Conservation (phyloP, 2,113 vertebrate species). For the Corydoras maculifer region DNA sequence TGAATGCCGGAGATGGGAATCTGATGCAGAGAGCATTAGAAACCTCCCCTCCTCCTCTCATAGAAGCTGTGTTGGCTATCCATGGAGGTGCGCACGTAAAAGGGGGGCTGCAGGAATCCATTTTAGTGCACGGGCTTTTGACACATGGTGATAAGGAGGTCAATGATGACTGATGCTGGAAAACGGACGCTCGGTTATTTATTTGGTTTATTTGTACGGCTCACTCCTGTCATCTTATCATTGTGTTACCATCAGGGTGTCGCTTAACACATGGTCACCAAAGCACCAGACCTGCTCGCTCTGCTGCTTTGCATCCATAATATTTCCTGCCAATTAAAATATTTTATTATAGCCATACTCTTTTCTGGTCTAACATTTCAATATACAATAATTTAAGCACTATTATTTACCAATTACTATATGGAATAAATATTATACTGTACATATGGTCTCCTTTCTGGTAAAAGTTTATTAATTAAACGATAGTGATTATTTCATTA, state of each 20-base stretch:
- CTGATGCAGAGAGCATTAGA: not conserved
- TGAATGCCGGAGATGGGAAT: slow-evolving; percentile 21
- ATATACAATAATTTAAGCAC: too few species aligned
- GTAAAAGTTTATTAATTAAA: too few species aligned
- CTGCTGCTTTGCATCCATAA: too few species aligned
- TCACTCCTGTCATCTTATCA: slow-evolving; percentile 32
- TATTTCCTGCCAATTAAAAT: too few species aligned
- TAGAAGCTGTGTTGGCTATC: slow-evolving; percentile 14
- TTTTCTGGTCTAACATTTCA: too few species aligned
- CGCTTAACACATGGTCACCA: not conserved
- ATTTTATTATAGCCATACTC: too few species aligned
- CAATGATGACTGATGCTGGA: slow-evolving; percentile 62
- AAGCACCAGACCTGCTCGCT: slow-evolving; percentile 5
- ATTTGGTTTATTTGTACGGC: slow-evolving; percentile 34
- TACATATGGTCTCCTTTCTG: too few species aligned
- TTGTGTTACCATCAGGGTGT: slow-evolving; percentile 39
- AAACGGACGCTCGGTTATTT: slow-evolving; percentile 34
- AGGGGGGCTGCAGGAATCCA: slow-evolving; percentile 10
- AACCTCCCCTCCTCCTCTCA: slow-evolving; percentile 17
- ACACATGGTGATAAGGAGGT: slow-evolving; percentile 54
- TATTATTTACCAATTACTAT: too few species aligned
- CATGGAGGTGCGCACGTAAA: slow-evolving; percentile 2
- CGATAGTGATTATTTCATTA: not conserved
- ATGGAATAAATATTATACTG: too few species aligned
- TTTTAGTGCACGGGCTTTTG: slow-evolving; percentile 37